A percentile compares a stretch with the other conserved stretches of the same genome.
These are phyloP conservation scores for Ammodytes dubius DNA, from an alignment of 2,113 vertebrate genomes.

Conservation along the genomic window DNA sequence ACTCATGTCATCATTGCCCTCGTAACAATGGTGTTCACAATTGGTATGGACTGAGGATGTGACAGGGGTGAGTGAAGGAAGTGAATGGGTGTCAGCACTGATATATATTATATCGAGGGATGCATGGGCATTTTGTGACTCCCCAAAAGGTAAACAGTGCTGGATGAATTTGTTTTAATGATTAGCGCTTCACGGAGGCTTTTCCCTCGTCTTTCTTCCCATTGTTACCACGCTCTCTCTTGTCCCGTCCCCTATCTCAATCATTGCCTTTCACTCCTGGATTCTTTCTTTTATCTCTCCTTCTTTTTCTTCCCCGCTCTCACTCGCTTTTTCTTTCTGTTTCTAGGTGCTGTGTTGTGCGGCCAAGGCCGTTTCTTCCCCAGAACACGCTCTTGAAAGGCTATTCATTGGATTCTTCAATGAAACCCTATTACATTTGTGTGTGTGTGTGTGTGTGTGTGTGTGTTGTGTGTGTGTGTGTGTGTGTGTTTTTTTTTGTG, in stretches of 20 bases:
- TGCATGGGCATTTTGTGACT: constrained; percentile 6
- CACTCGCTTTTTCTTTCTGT: constrained; percentile 50
- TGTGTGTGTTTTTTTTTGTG: constrained; percentile 18
- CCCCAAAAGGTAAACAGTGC: constrained; percentile 37
- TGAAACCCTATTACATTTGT: constrained; percentile 80
- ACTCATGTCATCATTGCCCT: constrained; percentile 39
- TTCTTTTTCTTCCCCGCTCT: constrained; percentile 25
- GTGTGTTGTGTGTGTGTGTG: constrained; percentile 22
- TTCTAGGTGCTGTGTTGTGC: constrained; percentile 72
- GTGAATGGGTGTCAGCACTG: constrained; percentile 34
- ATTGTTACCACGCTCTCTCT: constrained; percentile 24
- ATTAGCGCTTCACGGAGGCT: constrained; percentile 32
- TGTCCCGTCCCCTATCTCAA: constrained; percentile 38
- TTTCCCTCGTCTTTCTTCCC: constrained; percentile 28
- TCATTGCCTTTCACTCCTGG: constrained; percentile 43
- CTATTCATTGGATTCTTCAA: constrained; percentile 83
- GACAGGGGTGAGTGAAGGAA: constrained; percentile 27
- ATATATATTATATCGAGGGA: constrained; percentile 16
- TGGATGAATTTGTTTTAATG: constrained; percentile 45
- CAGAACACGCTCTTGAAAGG: constrained; percentile 78
- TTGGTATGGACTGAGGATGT: constrained; percentile 26
- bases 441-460: constrained; percentile 42
- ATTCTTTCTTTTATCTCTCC: constrained; percentile 26
- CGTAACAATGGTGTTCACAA: constrained; percentile 33
- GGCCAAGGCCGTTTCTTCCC: constrained; percentile 76